Evolutionary conservation across 2,888 invertebrate species (phyloP).

Genomic region (Oconnorella tubifera): DNA sequence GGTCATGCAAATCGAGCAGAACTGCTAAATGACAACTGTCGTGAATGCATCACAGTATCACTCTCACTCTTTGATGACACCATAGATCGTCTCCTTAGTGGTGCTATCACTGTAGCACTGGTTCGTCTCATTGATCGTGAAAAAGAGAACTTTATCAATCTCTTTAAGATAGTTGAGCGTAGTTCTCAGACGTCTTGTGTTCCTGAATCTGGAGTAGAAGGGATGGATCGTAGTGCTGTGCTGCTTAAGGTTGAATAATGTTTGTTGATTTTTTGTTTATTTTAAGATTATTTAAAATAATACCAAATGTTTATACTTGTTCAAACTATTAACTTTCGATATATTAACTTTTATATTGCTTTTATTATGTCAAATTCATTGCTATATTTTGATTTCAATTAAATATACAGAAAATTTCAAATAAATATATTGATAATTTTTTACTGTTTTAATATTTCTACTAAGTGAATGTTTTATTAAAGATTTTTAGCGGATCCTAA

Average conservation of each 20-base stretch:
- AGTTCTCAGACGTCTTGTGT: background rate
- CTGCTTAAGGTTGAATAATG: slow-evolving; percentile 8
- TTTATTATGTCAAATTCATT: too few relatives aligned
- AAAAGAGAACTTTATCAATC: background rate
- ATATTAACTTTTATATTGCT: too few relatives aligned
- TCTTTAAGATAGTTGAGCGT: background rate
- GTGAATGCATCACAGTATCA: background rate
- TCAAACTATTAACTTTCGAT: too few relatives aligned
- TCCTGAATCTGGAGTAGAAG: slow-evolving; percentile 1
- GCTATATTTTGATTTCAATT: too few relatives aligned
- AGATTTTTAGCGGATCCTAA: too few relatives aligned
- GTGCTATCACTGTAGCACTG: background rate
- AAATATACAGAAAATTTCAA: too few relatives aligned
- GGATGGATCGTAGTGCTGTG: background rate
- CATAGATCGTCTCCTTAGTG: background rate
- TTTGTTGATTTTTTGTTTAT: too few relatives aligned
- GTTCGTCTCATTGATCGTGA: background rate
- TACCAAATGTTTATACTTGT: too few relatives aligned
- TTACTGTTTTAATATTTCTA: too few relatives aligned
- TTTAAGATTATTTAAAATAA: too few relatives aligned
- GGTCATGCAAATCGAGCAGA: background rate
- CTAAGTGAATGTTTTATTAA: too few relatives aligned
- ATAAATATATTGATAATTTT: too few relatives aligned
- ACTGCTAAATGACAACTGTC: slow-evolving; percentile 1
- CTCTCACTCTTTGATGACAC: slow-evolving; percentile 7